These are phyloP conservation scores for Pterocles orientalis DNA, from an alignment of 2,113 vertebrate species.

Conservation along the genomic window DNA sequence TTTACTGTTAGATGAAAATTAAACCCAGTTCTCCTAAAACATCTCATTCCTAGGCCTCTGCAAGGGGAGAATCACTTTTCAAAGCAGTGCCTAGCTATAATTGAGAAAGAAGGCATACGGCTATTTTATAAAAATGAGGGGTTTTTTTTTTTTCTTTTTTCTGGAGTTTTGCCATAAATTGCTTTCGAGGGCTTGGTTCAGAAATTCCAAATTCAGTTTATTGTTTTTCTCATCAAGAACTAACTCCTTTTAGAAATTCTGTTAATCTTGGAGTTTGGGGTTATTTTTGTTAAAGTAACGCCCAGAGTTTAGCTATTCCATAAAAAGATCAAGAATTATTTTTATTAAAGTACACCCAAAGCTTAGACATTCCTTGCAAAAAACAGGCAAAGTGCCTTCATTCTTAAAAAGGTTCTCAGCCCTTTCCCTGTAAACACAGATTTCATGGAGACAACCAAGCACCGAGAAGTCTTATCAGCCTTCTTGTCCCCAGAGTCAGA, in stretches of 20 bases:
- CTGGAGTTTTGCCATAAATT: conserved; percentile 42
- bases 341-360: conserved; percentile 62
- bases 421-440: neutral
- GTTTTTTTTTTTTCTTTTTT: neutral
- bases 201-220: conserved; percentile 59
- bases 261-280: conserved; percentile 56
- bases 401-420: conserved; percentile 25
- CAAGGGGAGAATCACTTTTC: neutral
- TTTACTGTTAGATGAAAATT: neutral
- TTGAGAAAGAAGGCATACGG: neutral
- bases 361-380: conserved; percentile 27
- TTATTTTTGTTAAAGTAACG: conserved; percentile 66
- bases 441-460: neutral
- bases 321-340: conserved; percentile 61
- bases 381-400: conserved; percentile 25
- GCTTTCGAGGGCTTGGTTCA: conserved; percentile 59
- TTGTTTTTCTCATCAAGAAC: conserved; percentile 40
- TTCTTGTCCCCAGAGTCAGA: neutral
- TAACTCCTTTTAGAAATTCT: conserved; percentile 47
- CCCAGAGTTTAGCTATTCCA: conserved; percentile 42
- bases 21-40: neutral
- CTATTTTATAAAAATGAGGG: neutral
- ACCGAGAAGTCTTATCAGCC: neutral
- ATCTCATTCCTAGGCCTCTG: neutral
- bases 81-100: neutral